Evolutionary conservation across 2,797 vertebrate genomes (phyloP).

Genomic region (Taenioides sp.): DNA sequence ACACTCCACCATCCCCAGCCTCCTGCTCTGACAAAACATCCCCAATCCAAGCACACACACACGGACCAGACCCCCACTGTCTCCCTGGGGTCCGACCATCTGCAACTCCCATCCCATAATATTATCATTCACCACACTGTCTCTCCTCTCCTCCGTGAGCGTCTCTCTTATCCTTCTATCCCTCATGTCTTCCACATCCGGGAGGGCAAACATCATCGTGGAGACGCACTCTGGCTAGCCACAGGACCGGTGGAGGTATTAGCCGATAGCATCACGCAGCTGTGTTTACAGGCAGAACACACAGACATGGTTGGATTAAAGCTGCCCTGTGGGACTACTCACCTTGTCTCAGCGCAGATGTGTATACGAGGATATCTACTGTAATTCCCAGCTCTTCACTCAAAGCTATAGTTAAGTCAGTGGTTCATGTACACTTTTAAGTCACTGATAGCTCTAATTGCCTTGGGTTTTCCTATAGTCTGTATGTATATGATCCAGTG

Average conservation of each 20-base stretch:
- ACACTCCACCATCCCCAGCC: slow-evolving; percentile 20
- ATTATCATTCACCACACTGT: slow-evolving; percentile 45
- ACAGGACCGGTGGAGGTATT: slow-evolving; percentile 57
- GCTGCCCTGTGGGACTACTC: neutral
- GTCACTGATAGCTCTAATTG: neutral
- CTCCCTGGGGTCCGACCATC: slow-evolving; percentile 53
- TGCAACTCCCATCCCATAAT: slow-evolving; percentile 51
- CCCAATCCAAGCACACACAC: neutral
- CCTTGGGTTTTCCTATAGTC: no score
- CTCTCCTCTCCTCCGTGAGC: slow-evolving; percentile 3
- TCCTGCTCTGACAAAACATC: slow-evolving; percentile 36
- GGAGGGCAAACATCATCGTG: slow-evolving; percentile 55
- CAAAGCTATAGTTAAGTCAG: neutral
- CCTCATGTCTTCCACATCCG: slow-evolving; percentile 34
- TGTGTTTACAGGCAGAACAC: slow-evolving; percentile 3
- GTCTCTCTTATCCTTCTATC: slow-evolving; percentile 29
- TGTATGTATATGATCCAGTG: no score
- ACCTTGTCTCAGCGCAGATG: neutral
- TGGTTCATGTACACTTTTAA: neutral
- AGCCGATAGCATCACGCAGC: slow-evolving; percentile 10
- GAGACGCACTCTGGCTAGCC: slow-evolving; percentile 48
- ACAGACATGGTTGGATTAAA: neutral
- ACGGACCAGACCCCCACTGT: slow-evolving; percentile 31
- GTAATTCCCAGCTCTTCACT: neutral
- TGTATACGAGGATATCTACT: neutral